These are phyloP conservation scores for Brachypterus glaber DNA, from an alignment of 2,888 invertebrate species.

Conservation along the genomic window DNA sequence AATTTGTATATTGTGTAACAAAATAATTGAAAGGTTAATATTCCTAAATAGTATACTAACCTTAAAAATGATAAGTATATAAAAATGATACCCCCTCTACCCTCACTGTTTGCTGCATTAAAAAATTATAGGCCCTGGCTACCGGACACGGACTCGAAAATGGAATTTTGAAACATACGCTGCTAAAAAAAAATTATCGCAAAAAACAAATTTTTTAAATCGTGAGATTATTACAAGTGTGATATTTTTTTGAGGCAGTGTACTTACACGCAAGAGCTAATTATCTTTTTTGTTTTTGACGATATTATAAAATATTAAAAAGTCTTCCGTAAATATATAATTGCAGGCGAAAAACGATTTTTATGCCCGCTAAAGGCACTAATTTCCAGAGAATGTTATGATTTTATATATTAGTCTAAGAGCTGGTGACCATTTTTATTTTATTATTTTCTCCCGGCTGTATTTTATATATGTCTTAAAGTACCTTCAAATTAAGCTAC, in stretches of 20 bases:
- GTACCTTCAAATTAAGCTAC: too few species aligned
- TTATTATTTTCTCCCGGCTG: too few species aligned
- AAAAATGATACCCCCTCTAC: constrained; percentile 35
- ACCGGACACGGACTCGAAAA: constrained; percentile 40
- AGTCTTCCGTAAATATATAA: constrained; percentile 35
- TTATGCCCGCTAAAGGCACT: constrained; percentile 38
- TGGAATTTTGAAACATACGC: constrained; percentile 33
- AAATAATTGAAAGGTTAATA: too few species aligned
- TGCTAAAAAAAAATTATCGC: constrained; percentile 18
- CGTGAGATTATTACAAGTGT: too few species aligned
- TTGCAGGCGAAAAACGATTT: constrained; percentile 23
- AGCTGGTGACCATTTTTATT: too few species aligned
- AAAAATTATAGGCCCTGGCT: constrained; percentile 40
- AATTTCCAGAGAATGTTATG: constrained; percentile 39
- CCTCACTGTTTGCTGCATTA: constrained; percentile 44
- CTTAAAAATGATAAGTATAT: too few species aligned
- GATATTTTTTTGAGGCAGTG: too few species aligned
- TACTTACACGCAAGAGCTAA: constrained; percentile 16
- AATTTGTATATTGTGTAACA: too few species aligned
- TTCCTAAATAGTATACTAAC: too few species aligned
- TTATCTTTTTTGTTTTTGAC: constrained; percentile 26
- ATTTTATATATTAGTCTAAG: too few species aligned
- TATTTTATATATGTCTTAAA: too few species aligned
- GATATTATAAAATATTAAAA: constrained; percentile 29
- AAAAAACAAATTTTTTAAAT: too few species aligned